Evolutionary conservation across 2,797 vertebrate genomes (phyloP), one percentile per base, ranked within the genome.

Genomic region (Siniperca scherzeri): DNA sequence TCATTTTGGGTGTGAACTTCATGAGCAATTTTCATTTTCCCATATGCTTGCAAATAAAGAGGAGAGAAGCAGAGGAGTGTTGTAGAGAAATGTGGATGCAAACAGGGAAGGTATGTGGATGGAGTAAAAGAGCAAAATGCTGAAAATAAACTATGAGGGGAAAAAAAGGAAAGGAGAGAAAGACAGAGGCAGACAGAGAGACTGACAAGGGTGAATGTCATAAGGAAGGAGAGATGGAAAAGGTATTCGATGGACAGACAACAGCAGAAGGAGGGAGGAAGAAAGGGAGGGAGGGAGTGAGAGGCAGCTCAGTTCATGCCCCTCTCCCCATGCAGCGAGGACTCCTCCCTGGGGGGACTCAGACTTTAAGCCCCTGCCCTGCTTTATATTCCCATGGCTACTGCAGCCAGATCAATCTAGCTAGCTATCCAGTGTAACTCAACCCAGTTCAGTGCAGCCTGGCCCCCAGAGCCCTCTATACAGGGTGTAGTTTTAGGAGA

Each of bases 331-430:
- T 93, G 92, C 96, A 97, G 97, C 95, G 95, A 96, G 95, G 85
- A 95, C 94, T 96, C 93, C 92, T 97, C 97, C 98, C 97, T 96
- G 82, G 96, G 97, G 97, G 96, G 96, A 96, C 91, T 97, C 94
- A 94, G 95, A 96, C 97, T 98, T 97, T 97, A 98, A 99, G 97
- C 96, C 96, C 96, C 96, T 88, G 79, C 95, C 94, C 97, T 99
- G 97, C 97, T 99, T 99, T 97, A 94, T 98, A 98, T 98, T 99
- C 97, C 94, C 92, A 82, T 82, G 85, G 88, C 89, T 93, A 84
- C 92, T 89, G 91, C 92, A 93, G 91, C 89, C 93, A 92, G 90
- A 93, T 92, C 90, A 91, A 92, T 94, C 89, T 89, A 80, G 89
- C 90, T 62, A 80, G 88, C 96, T 96, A 97, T 96, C 97, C 96